Base-by-base conservation (phyloP, 2,113 vertebrate genomes). In the Planiliza haematocheilus region DNA sequence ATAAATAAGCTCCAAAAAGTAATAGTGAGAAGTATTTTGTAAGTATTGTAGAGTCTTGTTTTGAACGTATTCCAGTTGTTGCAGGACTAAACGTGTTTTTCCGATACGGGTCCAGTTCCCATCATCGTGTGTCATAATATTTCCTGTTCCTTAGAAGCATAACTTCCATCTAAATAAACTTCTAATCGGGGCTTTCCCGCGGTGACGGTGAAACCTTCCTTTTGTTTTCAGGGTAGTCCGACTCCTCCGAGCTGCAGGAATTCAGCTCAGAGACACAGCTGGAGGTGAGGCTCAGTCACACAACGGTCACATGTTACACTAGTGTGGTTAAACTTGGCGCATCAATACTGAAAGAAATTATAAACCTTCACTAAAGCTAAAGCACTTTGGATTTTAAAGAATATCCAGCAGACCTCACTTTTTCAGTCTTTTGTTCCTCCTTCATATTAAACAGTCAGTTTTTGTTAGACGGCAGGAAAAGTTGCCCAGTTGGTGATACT, bases 201-300 rank as follows among this genome's bases (percentile, higher is more conserved):
- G 17, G 51, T 5, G 24, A 36, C 1, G 16, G 48, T 17, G 60
- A 67, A 67, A 80, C 52, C 39, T 74, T n/a, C n/a, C 38, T 41
- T 63, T 57, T 83, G 75, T 79, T 84, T 82, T 79, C 39, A 30
- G 34, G 50, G 77, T 63, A 81, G 63, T 70, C 34, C 30, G 74
- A 84, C 37, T 77, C 75, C 78, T 79, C 52, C 34, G 52, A 79
- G 39, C 43, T 51, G 39, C 7, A 60, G 70, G 65, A 56, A 41
- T 61, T 46, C 24, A 8, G 18, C 17, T 74, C 36, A 68, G 21
- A 43, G 21, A 51, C 78, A 77, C 77, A 51, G 63, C 8, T 30
- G 60, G 72, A 63, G 12, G 43, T 0, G 10, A 53, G 71, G 70
- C 52, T 84, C 67, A 55, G 57, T 74, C 61, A 63, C 70, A 78